A percentile compares a stretch with the other conserved stretches of the same genome.
phyloP scores from a whole-genome alignment of 2,113 vertebrate genomes.

The Coryphaenoides rupestris region DNA sequence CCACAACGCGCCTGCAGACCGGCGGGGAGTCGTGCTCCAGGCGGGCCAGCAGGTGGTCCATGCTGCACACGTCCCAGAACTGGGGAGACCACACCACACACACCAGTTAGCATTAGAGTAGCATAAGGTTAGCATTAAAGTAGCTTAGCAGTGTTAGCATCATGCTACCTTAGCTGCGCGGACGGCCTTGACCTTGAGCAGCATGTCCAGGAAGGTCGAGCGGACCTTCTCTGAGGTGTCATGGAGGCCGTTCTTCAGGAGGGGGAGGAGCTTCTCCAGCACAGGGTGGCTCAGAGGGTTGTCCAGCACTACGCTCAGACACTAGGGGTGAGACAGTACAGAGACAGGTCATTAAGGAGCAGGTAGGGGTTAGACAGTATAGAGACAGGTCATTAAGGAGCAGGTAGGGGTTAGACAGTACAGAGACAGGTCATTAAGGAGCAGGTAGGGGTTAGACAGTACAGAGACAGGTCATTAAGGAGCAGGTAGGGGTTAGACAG shows the following conservation, averaged over 20 bases:
- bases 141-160: no score
- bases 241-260: constrained; percentile 81
- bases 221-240: constrained; percentile 93
- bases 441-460: no score
- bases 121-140: no score
- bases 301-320: constrained; percentile 84
- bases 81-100: constrained; percentile 42
- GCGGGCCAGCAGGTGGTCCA: constrained; percentile 87
- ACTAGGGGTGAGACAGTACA: no score
- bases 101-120: no score
- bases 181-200: constrained; percentile 88
- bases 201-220: constrained; percentile 88
- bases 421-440: no score
- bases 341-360: no score
- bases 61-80: constrained; percentile 94
- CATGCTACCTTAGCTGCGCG: constrained; percentile 86
- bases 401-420: no score
- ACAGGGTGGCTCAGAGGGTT: constrained; percentile 88
- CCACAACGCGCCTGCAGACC: constrained; percentile 82
- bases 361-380: no score
- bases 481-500: no score
- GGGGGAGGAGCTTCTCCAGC: constrained; percentile 86
- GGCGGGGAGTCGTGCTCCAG: constrained; percentile 81
- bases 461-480: no score
- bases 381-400: no score